Evolutionary conservation across 2,888 invertebrate species (phyloP), one percentile per base, ranked within the genome.

Genomic region (Apomyelois bistriatella): DNA sequence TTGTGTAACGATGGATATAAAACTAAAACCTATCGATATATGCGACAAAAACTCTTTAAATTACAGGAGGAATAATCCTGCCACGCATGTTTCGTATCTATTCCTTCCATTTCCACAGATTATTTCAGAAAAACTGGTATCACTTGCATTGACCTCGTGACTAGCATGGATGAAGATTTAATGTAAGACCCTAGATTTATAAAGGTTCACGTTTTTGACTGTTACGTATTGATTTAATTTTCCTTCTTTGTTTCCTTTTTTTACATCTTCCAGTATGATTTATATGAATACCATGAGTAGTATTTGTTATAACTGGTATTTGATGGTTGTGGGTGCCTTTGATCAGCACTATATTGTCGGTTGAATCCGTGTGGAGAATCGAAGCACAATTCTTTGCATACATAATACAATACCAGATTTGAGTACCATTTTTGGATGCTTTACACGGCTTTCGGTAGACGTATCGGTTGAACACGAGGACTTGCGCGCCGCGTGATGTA

Each of bases 291-390:
- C 79, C 79, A 38, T 55, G 41, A 0, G 64, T 58, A 1, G 76
- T 72, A 3, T 66, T 55, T 1, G 54, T 58, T n/a, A 75, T 68
- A 3, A 54, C 58, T 0, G 79, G 80, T 10, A 58, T 47, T 0
- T 47, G 1, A 30, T 81, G 81, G 38, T 72, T 77, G 54, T 80
- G 77, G 0, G 28, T 17, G 0, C 77, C 76, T 42, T 68, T 61
- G 8, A 77, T 71, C 40, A 65, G 69, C 0, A 74, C 62, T 0
- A 81, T 74, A 48, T 71, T 68, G 22, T 79, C 66, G n/a, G 57
- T 53, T 0, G 49, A 46, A 15, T 80, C 66, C 0, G 78, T 76
- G 0, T 61, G 70, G 1, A 79, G 56, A 12, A 67, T 60, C 0
- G 74, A 69, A 1, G 60, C 58, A 48, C 81, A 81, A 12, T 12